Evolutionary conservation across 37 sponge, comb jelly and placozoan genomes (phyloP).

Genomic region (Beroe ovata): DNA sequence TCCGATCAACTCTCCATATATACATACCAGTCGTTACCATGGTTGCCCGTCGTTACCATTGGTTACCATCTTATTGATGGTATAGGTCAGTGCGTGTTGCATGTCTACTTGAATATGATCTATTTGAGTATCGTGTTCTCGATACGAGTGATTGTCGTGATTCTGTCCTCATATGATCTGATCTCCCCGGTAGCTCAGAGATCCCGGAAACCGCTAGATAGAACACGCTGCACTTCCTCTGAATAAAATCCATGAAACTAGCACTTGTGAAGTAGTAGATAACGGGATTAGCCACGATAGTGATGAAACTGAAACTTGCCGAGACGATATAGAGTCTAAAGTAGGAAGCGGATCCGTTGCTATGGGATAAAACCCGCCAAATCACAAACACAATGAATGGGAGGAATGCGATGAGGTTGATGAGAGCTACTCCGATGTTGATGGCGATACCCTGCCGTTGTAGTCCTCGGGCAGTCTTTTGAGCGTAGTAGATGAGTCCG

Average conservation of each 20-base stretch:
- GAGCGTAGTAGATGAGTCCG: neutral
- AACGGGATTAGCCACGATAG: neutral
- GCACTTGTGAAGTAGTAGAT: neutral
- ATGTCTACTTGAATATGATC: too few relatives aligned
- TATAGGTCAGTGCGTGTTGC: too few relatives aligned
- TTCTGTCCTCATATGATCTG: too few relatives aligned
- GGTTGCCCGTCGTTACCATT: too few relatives aligned
- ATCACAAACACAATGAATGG: neutral
- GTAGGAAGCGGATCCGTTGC: neutral
- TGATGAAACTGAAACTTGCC: neutral
- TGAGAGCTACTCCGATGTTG: neutral
- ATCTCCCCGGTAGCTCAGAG: too few relatives aligned
- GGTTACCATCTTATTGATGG: too few relatives aligned
- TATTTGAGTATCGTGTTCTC: too few relatives aligned
- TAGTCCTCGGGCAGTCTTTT: neutral
- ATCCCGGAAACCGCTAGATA: neutral
- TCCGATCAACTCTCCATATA: too few relatives aligned
- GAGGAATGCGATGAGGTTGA: neutral
- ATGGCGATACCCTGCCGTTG: neutral
- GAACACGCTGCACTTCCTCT: neutral
- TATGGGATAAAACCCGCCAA: neutral
- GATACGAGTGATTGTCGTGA: too few relatives aligned
- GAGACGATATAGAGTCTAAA: neutral
- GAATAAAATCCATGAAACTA: neutral
- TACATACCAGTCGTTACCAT: too few relatives aligned